phyloP scores from a whole-genome alignment of 2,888 invertebrate genomes.

The Hoplodrina blanda region DNA sequence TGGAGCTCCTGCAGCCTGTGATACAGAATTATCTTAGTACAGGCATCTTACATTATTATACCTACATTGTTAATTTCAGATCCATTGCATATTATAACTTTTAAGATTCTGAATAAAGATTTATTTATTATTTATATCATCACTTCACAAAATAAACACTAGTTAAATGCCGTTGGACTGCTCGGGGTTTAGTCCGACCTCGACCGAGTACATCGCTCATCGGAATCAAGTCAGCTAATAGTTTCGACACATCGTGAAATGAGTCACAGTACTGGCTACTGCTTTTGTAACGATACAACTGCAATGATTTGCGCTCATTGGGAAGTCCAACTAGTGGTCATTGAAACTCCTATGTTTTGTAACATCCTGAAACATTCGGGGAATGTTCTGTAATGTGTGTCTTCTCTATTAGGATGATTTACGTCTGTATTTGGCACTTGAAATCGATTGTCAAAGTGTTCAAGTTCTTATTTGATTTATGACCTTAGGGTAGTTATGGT shows the following conservation, averaged over 20 bases:
- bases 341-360: slow-evolving; percentile 34
- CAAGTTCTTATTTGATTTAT: not conserved
- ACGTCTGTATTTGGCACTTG: not conserved
- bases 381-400: slow-evolving; percentile 25
- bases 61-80: too few species aligned
- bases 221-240: slow-evolving; percentile 11
- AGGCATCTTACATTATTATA: too few species aligned
- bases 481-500: not conserved
- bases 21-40: too few species aligned
- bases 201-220: not conserved
- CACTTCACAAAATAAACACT: too few species aligned
- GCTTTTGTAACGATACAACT: slow-evolving; percentile 38
- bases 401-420: slow-evolving; percentile 14
- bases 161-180: not conserved
- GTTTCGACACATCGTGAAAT: slow-evolving; percentile 38
- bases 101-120: too few species aligned
- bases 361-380: slow-evolving; percentile 47
- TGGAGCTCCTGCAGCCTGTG: too few species aligned
- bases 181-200: not conserved
- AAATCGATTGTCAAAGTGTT: not conserved
- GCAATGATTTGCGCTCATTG: slow-evolving; percentile 34
- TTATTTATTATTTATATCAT: too few species aligned
- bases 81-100: too few species aligned
- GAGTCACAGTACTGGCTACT: slow-evolving; percentile 49
- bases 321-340: slow-evolving; percentile 42